A percentile compares a stretch with the other conserved stretches of the same genome.
These are phyloP conservation scores for Orius laevigatus DNA, from an alignment of 1,140 invertebrate species.

Conservation along the genomic window DNA sequence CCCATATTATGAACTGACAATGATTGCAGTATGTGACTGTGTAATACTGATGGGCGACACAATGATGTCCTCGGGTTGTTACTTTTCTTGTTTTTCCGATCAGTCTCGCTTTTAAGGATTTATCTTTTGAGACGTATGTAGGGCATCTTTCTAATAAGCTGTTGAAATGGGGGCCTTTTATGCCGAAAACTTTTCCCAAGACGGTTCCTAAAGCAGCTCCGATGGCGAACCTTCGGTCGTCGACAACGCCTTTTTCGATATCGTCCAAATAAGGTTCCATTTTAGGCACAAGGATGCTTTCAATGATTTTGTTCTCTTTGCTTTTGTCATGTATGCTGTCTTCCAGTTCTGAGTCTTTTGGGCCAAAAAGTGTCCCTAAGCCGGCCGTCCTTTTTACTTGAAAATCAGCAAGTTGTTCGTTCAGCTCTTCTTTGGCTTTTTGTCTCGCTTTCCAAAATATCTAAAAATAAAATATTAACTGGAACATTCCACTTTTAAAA, in stretches of 20 bases:
- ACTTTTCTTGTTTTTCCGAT: slow-evolving; percentile 57
- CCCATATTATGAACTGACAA: slow-evolving; percentile 83
- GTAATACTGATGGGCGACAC: slow-evolving; percentile 73
- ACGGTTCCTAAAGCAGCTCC: slow-evolving; percentile 65
- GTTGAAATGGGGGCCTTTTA: slow-evolving; percentile 35
- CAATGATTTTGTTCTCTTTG: slow-evolving; percentile 58
- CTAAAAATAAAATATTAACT: slow-evolving; percentile 23
- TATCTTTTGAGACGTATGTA: slow-evolving; percentile 71
- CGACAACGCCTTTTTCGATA: slow-evolving; percentile 48
- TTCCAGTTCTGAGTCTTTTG: slow-evolving; percentile 60
- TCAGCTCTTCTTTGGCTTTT: slow-evolving; percentile 71
- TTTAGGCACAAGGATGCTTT: slow-evolving; percentile 53
- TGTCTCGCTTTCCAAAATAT: slow-evolving; percentile 73
- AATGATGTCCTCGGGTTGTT: slow-evolving; percentile 73
- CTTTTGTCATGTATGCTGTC: slow-evolving; percentile 66
- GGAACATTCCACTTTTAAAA: neutral
- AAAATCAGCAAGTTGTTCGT: slow-evolving; percentile 76
- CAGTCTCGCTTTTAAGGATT: slow-evolving; percentile 54
- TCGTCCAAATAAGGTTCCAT: slow-evolving; percentile 53
- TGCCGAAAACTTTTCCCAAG: slow-evolving; percentile 50
- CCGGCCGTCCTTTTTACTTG: slow-evolving; percentile 77
- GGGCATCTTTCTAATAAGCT: slow-evolving; percentile 46
- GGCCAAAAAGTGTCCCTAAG: slow-evolving; percentile 77
- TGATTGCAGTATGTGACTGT: slow-evolving; percentile 82
- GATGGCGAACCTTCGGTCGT: slow-evolving; percentile 49